Evolutionary conservation across 1,140 invertebrate species (phyloP), one percentile per base, ranked within the genome.

Genomic region (Musca domestica): DNA sequence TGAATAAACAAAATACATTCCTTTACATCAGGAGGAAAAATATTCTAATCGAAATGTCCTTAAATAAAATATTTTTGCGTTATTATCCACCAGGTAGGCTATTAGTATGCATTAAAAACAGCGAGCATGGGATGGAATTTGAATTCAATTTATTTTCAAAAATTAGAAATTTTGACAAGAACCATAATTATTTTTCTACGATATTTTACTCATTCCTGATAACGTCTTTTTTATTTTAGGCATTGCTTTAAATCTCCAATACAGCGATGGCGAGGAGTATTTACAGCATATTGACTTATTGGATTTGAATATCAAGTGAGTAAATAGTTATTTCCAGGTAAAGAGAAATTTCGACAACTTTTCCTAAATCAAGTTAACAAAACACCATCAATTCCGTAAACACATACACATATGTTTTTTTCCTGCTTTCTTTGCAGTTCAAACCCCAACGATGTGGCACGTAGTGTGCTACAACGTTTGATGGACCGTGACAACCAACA

Each of bases 11-110:
- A n/a, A n/a, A n/a, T n/a, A 41, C 34, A 41, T 41, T 41, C 34
- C 34, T 41, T 41, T 41, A 41, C 34, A 41, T 41, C 10, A 12
- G 9, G 12, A 41, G 12, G 10, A 41, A 25, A 56, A 58, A 17
- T 47, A 46, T 3, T 9, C 15, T 17, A 49, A 46, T 25, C 30
- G 5, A 67, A 67, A 90, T 90, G 89, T 88, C 85, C 76, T 77
- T 90, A 47, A 79, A 85, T 34, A 89, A 88, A 81, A 86, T 91
- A 73, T 86, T 88, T 74, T 76, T 91, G 9, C 83, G 89, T 68
- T 90, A 90, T 74, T 87, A 88, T 74, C 89, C 89, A 17, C 89
- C 89, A 72, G 89, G 89, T 81, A 71, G 49, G 10, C n/a, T n/a
- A n/a, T n/a, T n/a, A n/a, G n/a, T n/a, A n/a, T n/a, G n/a, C n/a